Conservation (phyloP, 2,888 invertebrate species). For the Adela reaumurella region DNA sequence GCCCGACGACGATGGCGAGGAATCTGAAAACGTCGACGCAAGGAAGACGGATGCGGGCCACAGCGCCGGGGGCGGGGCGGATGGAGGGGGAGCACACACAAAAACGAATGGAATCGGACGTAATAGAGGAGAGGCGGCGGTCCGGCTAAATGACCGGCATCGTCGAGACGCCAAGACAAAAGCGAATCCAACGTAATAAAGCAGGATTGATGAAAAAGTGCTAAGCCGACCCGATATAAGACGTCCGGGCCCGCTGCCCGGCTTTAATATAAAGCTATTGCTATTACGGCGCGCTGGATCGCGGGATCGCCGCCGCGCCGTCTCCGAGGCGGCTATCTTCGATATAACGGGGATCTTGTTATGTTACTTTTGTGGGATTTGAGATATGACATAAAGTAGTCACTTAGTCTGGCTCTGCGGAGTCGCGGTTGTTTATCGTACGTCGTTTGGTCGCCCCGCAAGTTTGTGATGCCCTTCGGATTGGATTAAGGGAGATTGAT, state of each 20-base stretch:
- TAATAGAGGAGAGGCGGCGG: slow-evolving; percentile 41
- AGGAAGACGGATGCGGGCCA: slow-evolving; percentile 33
- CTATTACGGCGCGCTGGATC: slow-evolving; percentile 31
- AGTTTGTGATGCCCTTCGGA: background rate
- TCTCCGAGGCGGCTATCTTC: slow-evolving; percentile 5
- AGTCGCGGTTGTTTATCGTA: slow-evolving; percentile 44
- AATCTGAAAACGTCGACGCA: slow-evolving; percentile 1
- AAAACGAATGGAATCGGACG: slow-evolving; percentile 51
- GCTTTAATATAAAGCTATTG: slow-evolving; percentile 57
- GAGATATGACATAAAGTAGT: slow-evolving; percentile 56
- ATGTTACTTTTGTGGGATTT: slow-evolving; percentile 51
- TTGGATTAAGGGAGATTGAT: background rate
- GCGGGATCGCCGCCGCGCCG: slow-evolving; percentile 5
- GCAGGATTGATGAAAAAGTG: slow-evolving; percentile 60
- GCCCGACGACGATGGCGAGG: slow-evolving; percentile 4
- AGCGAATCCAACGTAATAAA: slow-evolving; percentile 54
- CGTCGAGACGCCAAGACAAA: slow-evolving; percentile 41
- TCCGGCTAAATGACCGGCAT: slow-evolving; percentile 50
- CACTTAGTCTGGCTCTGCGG: slow-evolving; percentile 32
- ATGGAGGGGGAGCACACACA: slow-evolving; percentile 21
- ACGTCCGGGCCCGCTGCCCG: slow-evolving; percentile 26
- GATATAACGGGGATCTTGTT: slow-evolving; percentile 27
- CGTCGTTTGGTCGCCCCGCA: background rate
- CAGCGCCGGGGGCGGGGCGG: slow-evolving; percentile 26
- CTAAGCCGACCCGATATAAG: slow-evolving; percentile 60